Evolutionary conservation across 2,113 vertebrate genomes (phyloP).

Genomic region (Pavo muticus): DNA sequence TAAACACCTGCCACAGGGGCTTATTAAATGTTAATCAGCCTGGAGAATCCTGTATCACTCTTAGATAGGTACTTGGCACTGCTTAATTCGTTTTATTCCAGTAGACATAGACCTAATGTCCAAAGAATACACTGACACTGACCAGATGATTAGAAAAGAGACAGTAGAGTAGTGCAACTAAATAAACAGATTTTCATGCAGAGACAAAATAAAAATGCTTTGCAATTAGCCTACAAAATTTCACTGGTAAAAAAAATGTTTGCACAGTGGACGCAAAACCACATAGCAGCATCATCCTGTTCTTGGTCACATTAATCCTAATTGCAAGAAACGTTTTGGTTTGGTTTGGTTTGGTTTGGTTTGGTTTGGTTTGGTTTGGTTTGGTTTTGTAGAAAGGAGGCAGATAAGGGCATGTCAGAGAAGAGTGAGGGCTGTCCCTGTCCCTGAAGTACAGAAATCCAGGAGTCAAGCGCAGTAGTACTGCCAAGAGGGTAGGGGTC

Average conservation of each 20-base stretch:
- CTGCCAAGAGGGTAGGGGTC: background rate
- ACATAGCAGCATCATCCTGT: background rate
- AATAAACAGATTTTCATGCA: conserved; percentile 20
- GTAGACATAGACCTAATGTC: background rate
- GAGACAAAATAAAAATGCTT: background rate
- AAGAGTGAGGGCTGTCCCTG: background rate
- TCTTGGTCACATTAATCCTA: background rate
- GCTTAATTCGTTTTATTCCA: background rate
- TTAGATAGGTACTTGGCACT: background rate
- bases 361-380: no score
- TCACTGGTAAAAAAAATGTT: background rate
- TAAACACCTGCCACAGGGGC: background rate
- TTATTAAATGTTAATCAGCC: conserved; percentile 20
- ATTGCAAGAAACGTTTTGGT: background rate
- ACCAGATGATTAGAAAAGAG: conserved; percentile 4
- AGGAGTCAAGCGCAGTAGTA: background rate
- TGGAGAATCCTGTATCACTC: background rate
- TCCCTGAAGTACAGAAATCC: background rate
- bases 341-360: no score
- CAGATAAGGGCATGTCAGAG: background rate
- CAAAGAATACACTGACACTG: background rate
- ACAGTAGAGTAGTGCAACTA: background rate
- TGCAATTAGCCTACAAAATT: background rate
- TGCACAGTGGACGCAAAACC: background rate
- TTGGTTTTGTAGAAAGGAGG: background rate